Percentiles rank a stretch among this genome's conserved stretches.
phyloP scores from a whole-genome alignment of 2,113 vertebrate species.

The Apaloderma vittatum region DNA sequence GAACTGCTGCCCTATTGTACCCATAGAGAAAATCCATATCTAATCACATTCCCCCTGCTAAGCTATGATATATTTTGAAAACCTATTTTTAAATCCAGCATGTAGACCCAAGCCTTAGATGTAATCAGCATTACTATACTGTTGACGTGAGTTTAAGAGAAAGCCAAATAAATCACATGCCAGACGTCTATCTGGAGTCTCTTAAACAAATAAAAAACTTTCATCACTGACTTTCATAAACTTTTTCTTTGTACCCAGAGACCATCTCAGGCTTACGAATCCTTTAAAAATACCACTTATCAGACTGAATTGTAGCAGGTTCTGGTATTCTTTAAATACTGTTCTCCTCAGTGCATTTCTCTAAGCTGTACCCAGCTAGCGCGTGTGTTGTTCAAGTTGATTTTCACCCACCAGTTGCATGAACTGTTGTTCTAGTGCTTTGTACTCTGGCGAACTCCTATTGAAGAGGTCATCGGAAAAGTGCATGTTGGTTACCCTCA shows the following conservation, averaged over 20 bases:
- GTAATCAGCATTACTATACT: background rate
- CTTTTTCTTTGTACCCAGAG: background rate
- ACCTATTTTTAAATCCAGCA: slow-evolving; percentile 9
- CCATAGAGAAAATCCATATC: slow-evolving; percentile 31
- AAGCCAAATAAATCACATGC: background rate
- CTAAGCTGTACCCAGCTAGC: background rate
- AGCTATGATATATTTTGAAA: slow-evolving; percentile 18
- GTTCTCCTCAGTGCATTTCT: background rate
- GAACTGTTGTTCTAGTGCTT: slow-evolving; percentile 86
- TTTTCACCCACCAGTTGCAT: slow-evolving; percentile 87
- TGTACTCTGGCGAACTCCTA: slow-evolving; percentile 89
- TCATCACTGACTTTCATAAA: background rate
- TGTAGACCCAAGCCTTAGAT: background rate
- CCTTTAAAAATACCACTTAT: background rate
- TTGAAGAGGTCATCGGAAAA: slow-evolving; percentile 93
- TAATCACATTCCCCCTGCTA: background rate
- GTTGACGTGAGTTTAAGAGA: background rate
- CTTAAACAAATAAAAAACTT: background rate
- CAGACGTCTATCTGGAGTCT: background rate
- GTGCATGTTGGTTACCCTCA: slow-evolving; percentile 90
- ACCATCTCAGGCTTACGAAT: background rate
- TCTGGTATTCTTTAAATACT: background rate
- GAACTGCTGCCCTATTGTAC: slow-evolving; percentile 9
- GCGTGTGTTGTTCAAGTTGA: background rate
- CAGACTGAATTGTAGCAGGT: background rate